phyloP scores from a whole-genome alignment of 2,113 vertebrate genomes.

The Emydura subglobosa region DNA sequence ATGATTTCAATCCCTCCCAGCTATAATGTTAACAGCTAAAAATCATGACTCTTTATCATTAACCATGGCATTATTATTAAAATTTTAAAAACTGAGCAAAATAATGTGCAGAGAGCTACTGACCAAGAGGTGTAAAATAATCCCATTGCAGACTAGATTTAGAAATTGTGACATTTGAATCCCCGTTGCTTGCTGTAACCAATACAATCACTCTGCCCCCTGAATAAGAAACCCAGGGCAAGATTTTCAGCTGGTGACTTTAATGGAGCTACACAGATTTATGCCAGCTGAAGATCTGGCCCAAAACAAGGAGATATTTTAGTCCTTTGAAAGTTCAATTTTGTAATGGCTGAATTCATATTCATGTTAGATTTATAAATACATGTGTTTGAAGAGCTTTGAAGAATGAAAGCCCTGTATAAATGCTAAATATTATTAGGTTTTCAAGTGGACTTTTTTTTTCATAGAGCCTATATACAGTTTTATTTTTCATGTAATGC shows the following conservation, averaged over 20 bases:
- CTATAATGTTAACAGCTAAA: not conserved
- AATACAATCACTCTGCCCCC: not conserved
- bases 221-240: not conserved
- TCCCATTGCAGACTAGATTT: not conserved
- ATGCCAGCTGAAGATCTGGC: not conserved
- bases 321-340: not conserved
- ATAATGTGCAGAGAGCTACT: not conserved
- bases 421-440: not conserved
- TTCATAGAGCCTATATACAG: not conserved
- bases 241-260: not conserved
- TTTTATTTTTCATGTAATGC: not conserved
- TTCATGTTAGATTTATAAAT: not conserved
- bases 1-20: not conserved
- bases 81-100: not conserved
- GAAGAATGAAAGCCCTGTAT: not conserved
- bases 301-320: not conserved
- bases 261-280: not conserved
- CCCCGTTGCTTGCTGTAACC: not conserved
- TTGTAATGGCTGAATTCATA: not conserved
- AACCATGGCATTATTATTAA: not conserved
- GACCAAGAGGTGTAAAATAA: not conserved
- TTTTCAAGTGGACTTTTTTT: not conserved
- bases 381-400: not conserved
- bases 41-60: not conserved
- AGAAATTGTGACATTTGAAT: not conserved